Percentiles rank a stretch among this genome's conserved stretches.
These are phyloP conservation scores for Bergia sp. DNA, from an alignment of 92 coral and sea anemone genomes.

Conservation along the genomic window DNA sequence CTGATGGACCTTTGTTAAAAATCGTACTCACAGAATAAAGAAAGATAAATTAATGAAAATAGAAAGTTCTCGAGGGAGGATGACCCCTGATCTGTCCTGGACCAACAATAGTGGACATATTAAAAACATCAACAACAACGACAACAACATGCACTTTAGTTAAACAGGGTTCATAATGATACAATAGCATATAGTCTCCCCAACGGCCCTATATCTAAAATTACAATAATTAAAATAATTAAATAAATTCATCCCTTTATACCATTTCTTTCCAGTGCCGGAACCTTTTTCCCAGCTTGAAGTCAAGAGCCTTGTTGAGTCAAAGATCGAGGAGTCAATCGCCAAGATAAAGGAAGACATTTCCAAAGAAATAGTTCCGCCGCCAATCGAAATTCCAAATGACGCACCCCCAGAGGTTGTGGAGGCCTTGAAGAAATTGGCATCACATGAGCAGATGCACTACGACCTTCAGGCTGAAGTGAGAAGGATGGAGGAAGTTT, in stretches of 20 bases:
- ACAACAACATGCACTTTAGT: no score
- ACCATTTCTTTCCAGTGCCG: background rate
- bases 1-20: no score
- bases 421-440: conserved; percentile 60
- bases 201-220: no score
- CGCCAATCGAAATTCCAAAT: conserved; percentile 54
- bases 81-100: no score
- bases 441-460: conserved; percentile 52
- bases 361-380: conserved; percentile 22
- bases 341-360: conserved; percentile 35
- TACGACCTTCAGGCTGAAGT: conserved; percentile 46
- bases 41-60: no score
- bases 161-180: background rate
- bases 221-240: no score
- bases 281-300: background rate
- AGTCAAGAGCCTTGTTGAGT: conserved; percentile 19
- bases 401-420: conserved; percentile 60
- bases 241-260: background rate
- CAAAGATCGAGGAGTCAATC: conserved; percentile 29
- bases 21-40: no score
- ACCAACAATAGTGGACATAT: no score
- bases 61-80: no score
- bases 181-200: background rate
- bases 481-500: background rate
- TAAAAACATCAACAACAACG: no score